Base-by-base conservation (phyloP, 2,113 vertebrate genomes). In the Petromus typicus region DNA sequence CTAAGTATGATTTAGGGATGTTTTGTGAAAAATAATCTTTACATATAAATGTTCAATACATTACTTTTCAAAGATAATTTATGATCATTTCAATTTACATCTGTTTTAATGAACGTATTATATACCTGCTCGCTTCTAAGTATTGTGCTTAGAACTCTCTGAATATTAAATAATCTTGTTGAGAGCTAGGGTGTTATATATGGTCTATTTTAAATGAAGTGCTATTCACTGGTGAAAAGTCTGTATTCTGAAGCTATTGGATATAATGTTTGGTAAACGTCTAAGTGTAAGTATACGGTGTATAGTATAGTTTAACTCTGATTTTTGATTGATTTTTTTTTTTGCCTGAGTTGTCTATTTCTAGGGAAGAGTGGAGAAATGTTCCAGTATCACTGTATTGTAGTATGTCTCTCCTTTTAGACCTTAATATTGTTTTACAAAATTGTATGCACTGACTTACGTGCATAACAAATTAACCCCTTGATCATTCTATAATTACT, bases 11-110 rank as follows among this genome's bases (percentile, higher is more conserved):
- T 59, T 64, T 96, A 64, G 69, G 57, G 23, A 32, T 71, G 27
- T 71, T 94, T 91, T 57, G 69, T 81, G 13, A 20, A 69, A 93
- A 93, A 88, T 78, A 94, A 1, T 66, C 37, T 84, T 75, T 69
- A 81, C 64, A 57, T 59, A 22, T n/a, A 2, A 82, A 86, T 4
- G 48, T 79, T 57, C 57, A 93, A 20, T 79, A 34, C 61, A 34
- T 81, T 12, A 54, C 75, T 97, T 84, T 22, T 37, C 56, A 93
- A 86, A 61, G 25, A 75, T 14, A 75, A 89, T 66, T 78, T 85
- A 40, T 94, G 84, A 40, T 71, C 27, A 84, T 64, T 88, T 90
- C 22, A 87, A n/a, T 66, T 75, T 95, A 90, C 75, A 92, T 69
- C 16, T 76, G 20, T n/a, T 79, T 88, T 88, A 90, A 25, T 86